Evolutionary conservation across 2,113 vertebrate species (phyloP), one percentile per base, ranked within the genome.

Genomic region (Corydoras sp.): DNA sequence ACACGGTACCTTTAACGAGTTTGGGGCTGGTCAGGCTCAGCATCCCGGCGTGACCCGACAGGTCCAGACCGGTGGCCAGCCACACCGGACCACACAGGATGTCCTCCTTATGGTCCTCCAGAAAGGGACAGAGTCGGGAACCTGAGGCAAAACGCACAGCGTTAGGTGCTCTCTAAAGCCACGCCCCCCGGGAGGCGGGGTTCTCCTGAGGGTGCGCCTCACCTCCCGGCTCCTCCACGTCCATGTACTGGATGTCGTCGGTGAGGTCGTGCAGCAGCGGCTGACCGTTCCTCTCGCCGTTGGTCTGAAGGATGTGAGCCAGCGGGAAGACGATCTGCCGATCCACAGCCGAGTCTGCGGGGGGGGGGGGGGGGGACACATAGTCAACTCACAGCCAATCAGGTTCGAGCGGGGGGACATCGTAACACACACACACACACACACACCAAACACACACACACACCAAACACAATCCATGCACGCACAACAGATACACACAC

Each of bases 61-160:
- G 91, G 83, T 99, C 97, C 80, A 99, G 92, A 54, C 96, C 97
- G 84, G 94, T 94, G 84, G 95, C 95, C 81, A 99, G 82, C 96
- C 97, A 99, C 15, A 98, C 93, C 1, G 97, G 97, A 59, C 97
- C 97, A 75, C 97, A 99, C 13, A 99, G 85, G 81, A 99, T 96
- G 80, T 99, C 97, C 83, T 99, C 97, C 73, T 96, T 98, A 82
- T 99, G 97, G 70, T 99, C 95, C 79, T 99, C 96, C 68, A 99
- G 85, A 87, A 99, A 99, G 0, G 92, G 89, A 85, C 97, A 99
- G 67, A 99, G 82, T 69, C 94, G 84, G 71, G 94, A 91, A 82
- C 94, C 97, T 99, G 82, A 50, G 60, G 0, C 58, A 58, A 24
- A 24, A 24, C 18, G 2, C 18, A 24, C 18, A 24, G 18, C 18